phyloP scores from a whole-genome alignment of 2,113 vertebrate genomes.

The Coptodon rendalli region DNA sequence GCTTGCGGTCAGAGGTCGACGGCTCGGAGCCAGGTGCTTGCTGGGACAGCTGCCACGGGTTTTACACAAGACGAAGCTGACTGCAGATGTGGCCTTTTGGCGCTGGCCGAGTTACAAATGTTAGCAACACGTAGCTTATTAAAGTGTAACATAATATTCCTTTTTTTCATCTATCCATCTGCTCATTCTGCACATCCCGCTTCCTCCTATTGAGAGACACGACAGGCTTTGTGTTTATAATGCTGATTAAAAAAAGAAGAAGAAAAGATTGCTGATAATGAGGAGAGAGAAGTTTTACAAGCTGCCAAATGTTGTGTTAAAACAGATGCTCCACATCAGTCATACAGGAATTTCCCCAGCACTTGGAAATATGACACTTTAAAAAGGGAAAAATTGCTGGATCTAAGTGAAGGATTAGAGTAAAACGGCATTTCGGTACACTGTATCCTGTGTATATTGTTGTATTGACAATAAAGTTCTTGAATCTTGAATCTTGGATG shows the following conservation, averaged over 20 bases:
- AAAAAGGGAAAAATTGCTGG: neutral
- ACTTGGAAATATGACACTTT: neutral
- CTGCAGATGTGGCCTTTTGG: constrained; percentile 52
- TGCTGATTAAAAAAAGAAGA: neutral
- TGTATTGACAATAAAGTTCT: neutral
- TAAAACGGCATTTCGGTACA: neutral
- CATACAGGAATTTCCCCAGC: neutral
- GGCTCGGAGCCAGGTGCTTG: constrained; percentile 60
- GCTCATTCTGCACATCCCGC: neutral
- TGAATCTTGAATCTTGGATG: neutral
- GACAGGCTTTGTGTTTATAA: neutral
- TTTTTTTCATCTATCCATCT: neutral
- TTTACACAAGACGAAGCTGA: constrained; percentile 27
- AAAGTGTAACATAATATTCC: neutral
- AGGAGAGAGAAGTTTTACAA: neutral
- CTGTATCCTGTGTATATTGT: neutral
- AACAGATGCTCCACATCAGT: neutral
- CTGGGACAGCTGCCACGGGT: constrained; percentile 62
- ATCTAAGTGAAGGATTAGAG: neutral
- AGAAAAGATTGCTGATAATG: neutral
- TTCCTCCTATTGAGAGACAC: neutral
- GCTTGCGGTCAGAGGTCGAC: constrained; percentile 55
- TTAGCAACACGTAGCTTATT: neutral
- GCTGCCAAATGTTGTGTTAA: neutral
- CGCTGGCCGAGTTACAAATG: neutral